phyloP scores from a whole-genome alignment of 2,888 invertebrate species.

The Nasonia oneida region DNA sequence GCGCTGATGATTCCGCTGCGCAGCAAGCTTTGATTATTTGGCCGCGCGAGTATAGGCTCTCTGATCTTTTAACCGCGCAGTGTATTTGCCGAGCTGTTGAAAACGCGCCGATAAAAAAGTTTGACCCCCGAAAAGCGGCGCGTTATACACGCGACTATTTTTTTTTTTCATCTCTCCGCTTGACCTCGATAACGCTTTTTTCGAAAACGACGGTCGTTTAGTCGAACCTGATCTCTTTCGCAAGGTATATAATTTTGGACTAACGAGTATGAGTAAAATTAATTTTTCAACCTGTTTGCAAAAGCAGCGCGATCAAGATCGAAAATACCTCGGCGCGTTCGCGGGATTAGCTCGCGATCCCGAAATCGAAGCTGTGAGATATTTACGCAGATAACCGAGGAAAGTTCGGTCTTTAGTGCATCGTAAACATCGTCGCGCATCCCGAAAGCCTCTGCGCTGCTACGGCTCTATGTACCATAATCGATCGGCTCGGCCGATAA shows the following conservation, averaged over 20 bases:
- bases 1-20: not conserved
- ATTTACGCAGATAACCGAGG: not conserved
- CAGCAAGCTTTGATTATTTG: not conserved
- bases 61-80: too few species aligned
- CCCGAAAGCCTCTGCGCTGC: not conserved
- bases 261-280: not conserved
- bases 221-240: too few species aligned
- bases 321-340: not conserved
- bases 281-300: not conserved
- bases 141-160: too few species aligned
- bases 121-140: too few species aligned
- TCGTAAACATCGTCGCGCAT: constrained; percentile 19
- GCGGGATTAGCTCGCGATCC: not conserved
- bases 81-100: too few species aligned
- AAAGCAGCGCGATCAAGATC: not conserved
- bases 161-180: too few species aligned
- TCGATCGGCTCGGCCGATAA: not conserved
- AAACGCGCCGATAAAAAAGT: too few species aligned
- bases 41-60: not conserved
- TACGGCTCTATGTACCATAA: not conserved
- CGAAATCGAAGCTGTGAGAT: not conserved
- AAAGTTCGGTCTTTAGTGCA: constrained; percentile 17
- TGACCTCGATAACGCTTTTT: too few species aligned
- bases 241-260: not conserved
- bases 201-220: too few species aligned